These are phyloP conservation scores for Sebastes schlegelii DNA, from an alignment of 2,113 vertebrate genomes.

Conservation along the genomic window DNA sequence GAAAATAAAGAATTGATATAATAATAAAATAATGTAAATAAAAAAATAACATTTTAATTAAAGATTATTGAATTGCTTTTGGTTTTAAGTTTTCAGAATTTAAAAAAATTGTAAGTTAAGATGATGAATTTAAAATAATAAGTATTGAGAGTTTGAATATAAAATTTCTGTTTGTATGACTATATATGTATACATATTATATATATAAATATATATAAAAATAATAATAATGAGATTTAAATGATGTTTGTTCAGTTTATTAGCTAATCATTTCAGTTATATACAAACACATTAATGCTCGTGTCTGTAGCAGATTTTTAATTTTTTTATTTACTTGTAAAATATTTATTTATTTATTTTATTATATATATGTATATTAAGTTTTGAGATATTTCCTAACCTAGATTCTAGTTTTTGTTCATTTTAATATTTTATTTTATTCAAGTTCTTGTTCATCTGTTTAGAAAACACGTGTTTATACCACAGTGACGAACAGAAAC, in stretches of 20 bases:
- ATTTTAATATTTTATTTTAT: neutral
- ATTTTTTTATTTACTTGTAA: too few relatives aligned
- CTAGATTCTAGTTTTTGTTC: neutral
- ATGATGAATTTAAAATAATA: neutral
- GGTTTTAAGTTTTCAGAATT: neutral
- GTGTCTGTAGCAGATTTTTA: too few relatives aligned
- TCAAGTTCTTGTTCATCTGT: neutral
- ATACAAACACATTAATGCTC: neutral
- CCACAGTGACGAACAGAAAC: neutral
- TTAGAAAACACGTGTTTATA: neutral
- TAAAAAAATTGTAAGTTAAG: neutral
- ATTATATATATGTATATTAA: too few relatives aligned
- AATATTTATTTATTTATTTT: too few relatives aligned
- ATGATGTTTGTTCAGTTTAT: neutral
- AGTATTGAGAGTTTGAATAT: neutral
- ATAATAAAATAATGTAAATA: too few relatives aligned
- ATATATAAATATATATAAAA: too few relatives aligned
- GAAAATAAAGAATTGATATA: too few relatives aligned
- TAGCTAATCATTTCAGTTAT: neutral
- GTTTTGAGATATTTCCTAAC: neutral
- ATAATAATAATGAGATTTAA: neutral
- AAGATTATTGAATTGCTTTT: neutral
- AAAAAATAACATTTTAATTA: too few relatives aligned
- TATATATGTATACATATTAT: too few relatives aligned
- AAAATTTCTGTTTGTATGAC: neutral